These are phyloP conservation scores for Drosophila murphyi DNA, from an alignment of 1,140 invertebrate genomes.

Conservation along the genomic window DNA sequence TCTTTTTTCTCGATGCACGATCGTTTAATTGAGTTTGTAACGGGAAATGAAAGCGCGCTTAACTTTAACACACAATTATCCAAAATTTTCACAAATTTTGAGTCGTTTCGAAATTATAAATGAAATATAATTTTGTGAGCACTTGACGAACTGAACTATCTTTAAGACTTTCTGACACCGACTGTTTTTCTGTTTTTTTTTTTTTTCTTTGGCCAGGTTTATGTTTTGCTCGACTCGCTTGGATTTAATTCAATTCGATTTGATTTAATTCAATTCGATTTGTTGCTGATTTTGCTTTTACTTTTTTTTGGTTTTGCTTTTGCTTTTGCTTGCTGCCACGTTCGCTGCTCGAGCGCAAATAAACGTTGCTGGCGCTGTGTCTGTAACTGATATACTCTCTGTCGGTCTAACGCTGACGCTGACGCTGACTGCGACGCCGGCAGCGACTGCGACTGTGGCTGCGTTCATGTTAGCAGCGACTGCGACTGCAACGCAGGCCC, in stretches of 20 bases:
- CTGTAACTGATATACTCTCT: constrained; percentile 82
- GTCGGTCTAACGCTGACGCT: constrained; percentile 28
- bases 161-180: constrained; percentile 2
- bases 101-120: constrained; percentile 30
- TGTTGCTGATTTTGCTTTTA: constrained; percentile 26
- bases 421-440: constrained; percentile 11
- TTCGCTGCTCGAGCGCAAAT: constrained; percentile 81
- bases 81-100: constrained; percentile 27
- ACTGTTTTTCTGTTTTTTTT: constrained; percentile 2
- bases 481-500: constrained; percentile 1
- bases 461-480: background rate
- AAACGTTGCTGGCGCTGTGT: constrained; percentile 64
- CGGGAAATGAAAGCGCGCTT: constrained; percentile 53
- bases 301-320: constrained; percentile 41
- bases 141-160: constrained; percentile 36
- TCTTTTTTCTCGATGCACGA: constrained; percentile 9
- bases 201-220: background rate
- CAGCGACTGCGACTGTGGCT: constrained; percentile 5
- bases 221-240: constrained; percentile 3
- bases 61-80: constrained; percentile 9
- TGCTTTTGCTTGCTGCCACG: constrained; percentile 70
- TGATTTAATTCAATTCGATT: constrained; percentile 16
- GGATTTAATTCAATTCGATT: constrained; percentile 12
- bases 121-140: constrained; percentile 26
- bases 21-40: background rate